Evolutionary conservation across 2,797 vertebrate genomes (phyloP), one percentile per base, ranked within the genome.

Genomic region (Synaphobranchus kaupii): DNA sequence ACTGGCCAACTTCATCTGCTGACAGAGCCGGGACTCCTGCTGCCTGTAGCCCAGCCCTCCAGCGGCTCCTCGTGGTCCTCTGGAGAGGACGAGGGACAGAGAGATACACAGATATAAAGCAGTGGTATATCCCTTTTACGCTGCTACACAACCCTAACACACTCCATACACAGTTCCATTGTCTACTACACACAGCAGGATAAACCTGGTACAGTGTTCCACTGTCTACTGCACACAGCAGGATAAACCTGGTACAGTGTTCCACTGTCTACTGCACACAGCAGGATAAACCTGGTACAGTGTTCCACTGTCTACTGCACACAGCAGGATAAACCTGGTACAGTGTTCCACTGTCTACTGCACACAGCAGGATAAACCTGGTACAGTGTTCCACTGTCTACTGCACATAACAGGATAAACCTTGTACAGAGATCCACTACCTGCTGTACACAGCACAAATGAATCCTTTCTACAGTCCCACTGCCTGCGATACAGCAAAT

Each of bases 1-100:
- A 0, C 96, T 92, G 44, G 97, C 93, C 60, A 95, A 94, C 94
- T 98, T 98, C 96, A 97, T 96, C 93, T 97, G 97, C 90, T 97
- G 97, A 90, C 97, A 97, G 58, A 95, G 93, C 80, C 93, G 96
- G 0, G 96, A 96, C 92, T 99, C 97, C 93, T 98, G 98, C 86
- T 96, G 96, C n/a, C 95, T 94, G 93, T 97, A 97, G 86, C 93
- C 90, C 8, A 96, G 89, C 96, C 96, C 93, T 97, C 97, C 44
- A 95, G 89, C 76, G 93, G 94, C 91, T 95, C 96, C 92, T 97
- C 96, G 88, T 92, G 94, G 90, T 95, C 97, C 90, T 96, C 97
- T 96, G 92, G 54, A 88, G 84, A 80, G 5, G 85, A 34, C 88
- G 31, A 85, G n/a, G 54, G 85, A 60, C 3, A 44, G 39, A 76